Evolutionary conservation across 2,797 vertebrate genomes (phyloP).

Genomic region (Micropoecilia bifurca): DNA sequence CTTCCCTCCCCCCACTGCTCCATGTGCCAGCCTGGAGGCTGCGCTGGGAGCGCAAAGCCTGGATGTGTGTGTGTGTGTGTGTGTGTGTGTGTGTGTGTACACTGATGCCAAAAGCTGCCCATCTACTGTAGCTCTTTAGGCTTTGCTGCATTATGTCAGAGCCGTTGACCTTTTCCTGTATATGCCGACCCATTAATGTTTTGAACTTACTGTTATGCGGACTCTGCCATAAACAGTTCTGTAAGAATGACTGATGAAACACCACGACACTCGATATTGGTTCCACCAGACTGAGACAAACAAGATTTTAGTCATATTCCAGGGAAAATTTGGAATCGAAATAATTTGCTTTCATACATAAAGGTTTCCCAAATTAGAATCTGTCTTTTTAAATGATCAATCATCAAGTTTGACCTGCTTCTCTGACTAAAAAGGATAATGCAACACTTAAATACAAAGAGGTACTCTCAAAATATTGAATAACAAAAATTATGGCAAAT

Average conservation of each 20-base stretch:
- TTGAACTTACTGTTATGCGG: slow-evolving; percentile 23
- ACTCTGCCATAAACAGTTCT: slow-evolving; percentile 37
- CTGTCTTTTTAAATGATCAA: background rate
- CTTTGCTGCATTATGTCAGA: slow-evolving; percentile 62
- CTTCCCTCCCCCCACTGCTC: slow-evolving; percentile 64
- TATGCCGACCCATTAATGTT: slow-evolving; percentile 20
- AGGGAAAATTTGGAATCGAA: background rate
- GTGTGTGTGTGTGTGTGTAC: slow-evolving; percentile 32
- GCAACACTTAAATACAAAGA: too few species aligned
- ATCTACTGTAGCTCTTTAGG: slow-evolving; percentile 55
- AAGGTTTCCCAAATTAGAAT: background rate
- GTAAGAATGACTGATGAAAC: background rate
- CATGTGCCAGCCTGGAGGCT: slow-evolving; percentile 77
- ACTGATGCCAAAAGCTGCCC: slow-evolving; percentile 56
- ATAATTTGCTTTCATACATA: background rate
- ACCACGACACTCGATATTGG: background rate
- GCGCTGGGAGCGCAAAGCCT: slow-evolving; percentile 68
- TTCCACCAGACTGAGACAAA: slow-evolving; percentile 16
- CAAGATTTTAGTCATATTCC: background rate
- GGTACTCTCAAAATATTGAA: too few species aligned
- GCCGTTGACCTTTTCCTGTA: slow-evolving; percentile 57
- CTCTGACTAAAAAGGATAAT: background rate
- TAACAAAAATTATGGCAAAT: too few species aligned
- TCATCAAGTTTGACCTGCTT: background rate
- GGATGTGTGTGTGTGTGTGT: slow-evolving; percentile 4